Evolutionary conservation across 2,113 vertebrate genomes (phyloP), one percentile per base, ranked within the genome.

Genomic region (Mirza zaza): DNA sequence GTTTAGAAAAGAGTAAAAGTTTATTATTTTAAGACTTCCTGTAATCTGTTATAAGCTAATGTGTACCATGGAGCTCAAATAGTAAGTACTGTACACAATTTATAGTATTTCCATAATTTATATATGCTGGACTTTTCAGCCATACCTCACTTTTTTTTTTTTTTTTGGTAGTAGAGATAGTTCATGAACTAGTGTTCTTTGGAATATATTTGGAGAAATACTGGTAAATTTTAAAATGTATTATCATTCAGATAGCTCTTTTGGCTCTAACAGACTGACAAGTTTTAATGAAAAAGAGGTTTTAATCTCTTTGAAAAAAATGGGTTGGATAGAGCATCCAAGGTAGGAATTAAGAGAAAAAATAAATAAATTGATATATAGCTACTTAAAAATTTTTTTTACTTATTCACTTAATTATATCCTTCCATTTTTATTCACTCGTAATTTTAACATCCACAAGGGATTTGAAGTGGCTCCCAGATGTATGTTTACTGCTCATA

Each of bases 281-380:
- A 75, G 13, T 87, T 83, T 79, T 77, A 92, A 70, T 71, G 39
- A 27, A 67, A 91, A 93, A 93, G 21, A 67, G 45, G 92, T 79
- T 87, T 77, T 95, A 55, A 86, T 92, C n/a, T 82, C 50, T 75
- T 92, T 90, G 45, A 93, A 83, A 63, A 27, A 45, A 90, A 65
- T 67, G 45, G 14, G 32, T 61, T 57, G 15, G 8, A 75, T 84
- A 71, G 55, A 67, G 13, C 3, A 39, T 70, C 86, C 32, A 89
- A 73, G 32, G 36, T 50, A 91, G 23, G 14, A 87, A 82, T 65
- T 92, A 77, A 91, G 9, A 88, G 63, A 39, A 57, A 63, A 61
- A 36, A 55, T 55, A 48, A 42, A 85, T 52, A 81, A 92, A 73
- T 20, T 42, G n/a, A 83, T 8, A 52, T 36, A 3, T 23, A 77